A percentile compares a stretch with the other conserved stretches of the same genome.
phyloP scores from a whole-genome alignment of 2,888 invertebrate species.

The Empis stercorea region DNA sequence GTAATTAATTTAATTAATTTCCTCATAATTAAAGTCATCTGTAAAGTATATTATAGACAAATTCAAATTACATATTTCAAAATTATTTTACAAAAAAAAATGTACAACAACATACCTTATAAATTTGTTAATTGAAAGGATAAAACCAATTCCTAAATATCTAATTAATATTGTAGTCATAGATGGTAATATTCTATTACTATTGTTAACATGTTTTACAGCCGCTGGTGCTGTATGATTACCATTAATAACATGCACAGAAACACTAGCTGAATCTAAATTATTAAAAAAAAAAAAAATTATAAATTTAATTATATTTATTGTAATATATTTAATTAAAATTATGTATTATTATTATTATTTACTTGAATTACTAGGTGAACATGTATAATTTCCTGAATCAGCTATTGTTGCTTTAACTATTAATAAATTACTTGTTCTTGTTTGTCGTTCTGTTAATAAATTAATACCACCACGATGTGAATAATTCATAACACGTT shows the following conservation, averaged over 20 bases:
- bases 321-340: no score
- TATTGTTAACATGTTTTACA: no score
- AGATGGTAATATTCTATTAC: slow-evolving; percentile 14
- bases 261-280: neutral
- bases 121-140: no score
- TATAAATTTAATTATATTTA: no score
- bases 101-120: no score
- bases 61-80: no score
- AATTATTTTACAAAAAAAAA: no score
- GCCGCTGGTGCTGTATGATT: neutral
- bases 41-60: no score
- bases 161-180: no score
- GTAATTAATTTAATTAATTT: no score
- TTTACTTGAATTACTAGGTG: slow-evolving; percentile 60
- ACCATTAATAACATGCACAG: neutral
- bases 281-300: slow-evolving; percentile 1
- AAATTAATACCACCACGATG: slow-evolving; percentile 78
- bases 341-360: neutral
- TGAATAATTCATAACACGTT: slow-evolving; percentile 74
- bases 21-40: no score
- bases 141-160: no score
- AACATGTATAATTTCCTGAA: slow-evolving; percentile 81
- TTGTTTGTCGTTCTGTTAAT: slow-evolving; percentile 75
- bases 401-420: slow-evolving; percentile 73
- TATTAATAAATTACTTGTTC: slow-evolving; percentile 75